Percentiles rank a stretch among this genome's conserved stretches.
phyloP scores from a whole-genome alignment of 92 coral and sea anemone genomes.

The Phymanthus crucifer region DNA sequence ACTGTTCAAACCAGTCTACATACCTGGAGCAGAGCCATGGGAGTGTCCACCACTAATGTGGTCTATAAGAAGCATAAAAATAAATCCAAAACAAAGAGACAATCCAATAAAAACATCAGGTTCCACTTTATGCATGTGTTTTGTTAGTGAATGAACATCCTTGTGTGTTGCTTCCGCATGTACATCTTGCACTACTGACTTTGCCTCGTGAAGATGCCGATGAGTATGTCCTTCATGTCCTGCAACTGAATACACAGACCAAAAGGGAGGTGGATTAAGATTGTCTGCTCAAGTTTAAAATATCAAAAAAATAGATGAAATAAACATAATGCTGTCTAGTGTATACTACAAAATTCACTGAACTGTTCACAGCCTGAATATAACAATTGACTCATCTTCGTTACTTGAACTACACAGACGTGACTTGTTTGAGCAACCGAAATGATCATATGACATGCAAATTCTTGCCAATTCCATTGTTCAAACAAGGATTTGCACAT shows the following conservation, averaged over 20 bases:
- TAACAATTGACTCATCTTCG: no score
- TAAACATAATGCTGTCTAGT: no score
- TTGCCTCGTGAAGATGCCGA: slow-evolving; percentile 48
- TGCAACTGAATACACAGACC: neutral
- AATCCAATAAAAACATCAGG: slow-evolving; percentile 93
- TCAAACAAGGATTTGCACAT: no score
- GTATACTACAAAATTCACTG: no score
- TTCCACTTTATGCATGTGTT: slow-evolving; percentile 78
- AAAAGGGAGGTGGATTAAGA: neutral
- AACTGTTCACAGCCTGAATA: no score
- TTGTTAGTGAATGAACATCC: slow-evolving; percentile 46
- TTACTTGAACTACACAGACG: no score
- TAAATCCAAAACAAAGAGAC: slow-evolving; percentile 92
- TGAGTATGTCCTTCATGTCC: slow-evolving; percentile 42
- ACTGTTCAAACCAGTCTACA: neutral
- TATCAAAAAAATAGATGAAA: no score
- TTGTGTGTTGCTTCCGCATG: slow-evolving; percentile 13
- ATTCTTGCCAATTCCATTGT: no score
- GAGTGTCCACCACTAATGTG: slow-evolving; percentile 96
- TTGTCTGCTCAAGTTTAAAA: no score
- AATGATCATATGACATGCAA: no score
- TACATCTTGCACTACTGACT: neutral
- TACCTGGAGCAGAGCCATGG: slow-evolving; percentile 66
- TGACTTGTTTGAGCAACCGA: no score
- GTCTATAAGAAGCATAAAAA: slow-evolving; percentile 90